A percentile compares a stretch with the other conserved stretches of the same genome.
Conservation (phyloP, 2,113 vertebrate species). For the Cathartes aura region DNA sequence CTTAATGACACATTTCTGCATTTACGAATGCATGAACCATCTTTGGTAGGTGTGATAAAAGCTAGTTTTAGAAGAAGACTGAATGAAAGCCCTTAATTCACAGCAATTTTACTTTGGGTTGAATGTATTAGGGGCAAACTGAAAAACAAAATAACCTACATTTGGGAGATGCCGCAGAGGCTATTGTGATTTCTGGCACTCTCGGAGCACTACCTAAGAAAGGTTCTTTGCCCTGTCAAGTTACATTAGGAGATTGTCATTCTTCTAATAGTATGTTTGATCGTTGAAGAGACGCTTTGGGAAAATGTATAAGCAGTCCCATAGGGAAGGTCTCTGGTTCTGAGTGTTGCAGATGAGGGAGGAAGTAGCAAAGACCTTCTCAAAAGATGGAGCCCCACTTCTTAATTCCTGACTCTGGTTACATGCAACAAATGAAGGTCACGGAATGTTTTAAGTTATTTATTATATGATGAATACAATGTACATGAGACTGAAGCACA, state of each 20-base stretch:
- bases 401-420: neutral
- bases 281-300: neutral
- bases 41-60: neutral
- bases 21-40: neutral
- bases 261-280: rapidly evolving
- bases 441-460: rapidly evolving
- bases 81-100: neutral
- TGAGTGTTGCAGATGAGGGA: neutral
- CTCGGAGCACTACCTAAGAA: rapidly evolving
- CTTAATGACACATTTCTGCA: neutral
- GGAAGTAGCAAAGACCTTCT: neutral
- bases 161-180: neutral
- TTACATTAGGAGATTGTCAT: neutral
- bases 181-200: neutral
- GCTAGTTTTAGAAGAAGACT: neutral
- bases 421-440: neutral
- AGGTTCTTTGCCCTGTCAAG: too few species aligned
- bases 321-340: neutral
- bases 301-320: rapidly evolving
- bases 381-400: neutral
- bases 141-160: neutral
- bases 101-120: neutral
- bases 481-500: neutral
- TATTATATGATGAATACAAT: rapidly evolving
- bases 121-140: neutral